A percentile compares a stretch with the other conserved stretches of the same genome.
Conservation (phyloP, 2,797 vertebrate genomes). For the Avahi laniger region DNA sequence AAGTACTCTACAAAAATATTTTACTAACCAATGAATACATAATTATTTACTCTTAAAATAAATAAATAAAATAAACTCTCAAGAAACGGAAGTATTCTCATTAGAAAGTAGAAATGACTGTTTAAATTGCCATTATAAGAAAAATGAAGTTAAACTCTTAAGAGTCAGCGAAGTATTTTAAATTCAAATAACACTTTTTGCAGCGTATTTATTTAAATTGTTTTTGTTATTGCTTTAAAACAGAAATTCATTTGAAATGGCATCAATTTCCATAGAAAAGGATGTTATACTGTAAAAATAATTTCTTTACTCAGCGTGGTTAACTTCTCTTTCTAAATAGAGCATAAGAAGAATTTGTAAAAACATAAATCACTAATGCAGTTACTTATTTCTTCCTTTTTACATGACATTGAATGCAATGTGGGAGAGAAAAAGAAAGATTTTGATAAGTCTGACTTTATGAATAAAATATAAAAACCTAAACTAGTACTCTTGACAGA, state of each 20-base stretch:
- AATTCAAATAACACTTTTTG: conserved; percentile 24
- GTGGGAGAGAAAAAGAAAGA: neutral
- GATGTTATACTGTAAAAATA: neutral
- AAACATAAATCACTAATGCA: conserved; percentile 27
- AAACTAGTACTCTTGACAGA: neutral
- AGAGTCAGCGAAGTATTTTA: conserved; percentile 19
- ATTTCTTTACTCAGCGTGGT: neutral
- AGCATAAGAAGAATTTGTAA: neutral
- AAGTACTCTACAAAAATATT: conserved; percentile 44
- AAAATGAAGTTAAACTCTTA: conserved; percentile 36
- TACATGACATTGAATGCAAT: neutral
- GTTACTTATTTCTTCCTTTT: neutral
- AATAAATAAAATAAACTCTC: neutral
- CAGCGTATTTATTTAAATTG: neutral
- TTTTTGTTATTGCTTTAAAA: conserved; percentile 29
- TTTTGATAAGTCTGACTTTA: conserved; percentile 29
- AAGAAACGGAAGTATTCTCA: conserved; percentile 30
- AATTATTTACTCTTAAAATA: conserved; percentile 34
- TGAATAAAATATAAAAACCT: neutral
- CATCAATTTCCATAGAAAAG: neutral
- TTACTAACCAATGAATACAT: neutral
- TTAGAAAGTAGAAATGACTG: neutral
- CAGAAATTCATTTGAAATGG: conserved; percentile 19
- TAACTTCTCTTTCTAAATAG: neutral
- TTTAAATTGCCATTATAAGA: neutral